Evolutionary conservation across 2,888 invertebrate species (phyloP).

Genomic region (Choreutis nemorana): DNA sequence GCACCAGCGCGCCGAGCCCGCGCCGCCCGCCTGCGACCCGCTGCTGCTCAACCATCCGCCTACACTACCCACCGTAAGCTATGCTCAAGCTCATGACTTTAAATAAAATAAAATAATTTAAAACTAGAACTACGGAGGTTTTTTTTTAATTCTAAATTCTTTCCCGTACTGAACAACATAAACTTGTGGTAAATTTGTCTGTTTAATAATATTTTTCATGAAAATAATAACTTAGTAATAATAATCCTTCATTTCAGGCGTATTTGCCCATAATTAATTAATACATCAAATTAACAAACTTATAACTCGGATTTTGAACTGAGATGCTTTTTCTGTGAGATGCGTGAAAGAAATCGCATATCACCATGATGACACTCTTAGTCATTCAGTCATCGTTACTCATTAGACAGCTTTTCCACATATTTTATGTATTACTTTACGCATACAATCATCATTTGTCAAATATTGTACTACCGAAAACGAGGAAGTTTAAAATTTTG

Average conservation of each 20-base stretch:
- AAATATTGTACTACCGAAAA: no score
- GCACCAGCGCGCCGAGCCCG: slow-evolving; percentile 21
- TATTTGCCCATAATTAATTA: no score
- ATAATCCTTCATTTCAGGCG: slow-evolving; percentile 13
- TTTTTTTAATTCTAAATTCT: slow-evolving; percentile 4
- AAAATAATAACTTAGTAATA: not conserved
- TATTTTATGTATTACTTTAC: no score
- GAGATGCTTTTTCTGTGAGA: no score
- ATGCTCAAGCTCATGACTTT: not conserved
- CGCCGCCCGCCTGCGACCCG: slow-evolving; percentile 27
- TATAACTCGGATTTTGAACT: no score
- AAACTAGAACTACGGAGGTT: not conserved
- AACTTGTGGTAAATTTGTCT: not conserved
- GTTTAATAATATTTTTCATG: not conserved
- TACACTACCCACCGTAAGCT: slow-evolving; percentile 33
- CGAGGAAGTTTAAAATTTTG: slow-evolving; percentile 11
- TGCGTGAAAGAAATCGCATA: no score
- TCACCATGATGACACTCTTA: no score
- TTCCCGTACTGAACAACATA: not conserved
- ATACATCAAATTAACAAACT: no score
- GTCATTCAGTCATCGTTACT: no score
- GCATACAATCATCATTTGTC: no score
- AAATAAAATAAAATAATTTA: not conserved
- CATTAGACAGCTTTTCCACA: no score
- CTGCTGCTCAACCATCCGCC: slow-evolving; percentile 34